phyloP scores from a whole-genome alignment of 2,888 invertebrate species.

The Anticlea derivata region DNA sequence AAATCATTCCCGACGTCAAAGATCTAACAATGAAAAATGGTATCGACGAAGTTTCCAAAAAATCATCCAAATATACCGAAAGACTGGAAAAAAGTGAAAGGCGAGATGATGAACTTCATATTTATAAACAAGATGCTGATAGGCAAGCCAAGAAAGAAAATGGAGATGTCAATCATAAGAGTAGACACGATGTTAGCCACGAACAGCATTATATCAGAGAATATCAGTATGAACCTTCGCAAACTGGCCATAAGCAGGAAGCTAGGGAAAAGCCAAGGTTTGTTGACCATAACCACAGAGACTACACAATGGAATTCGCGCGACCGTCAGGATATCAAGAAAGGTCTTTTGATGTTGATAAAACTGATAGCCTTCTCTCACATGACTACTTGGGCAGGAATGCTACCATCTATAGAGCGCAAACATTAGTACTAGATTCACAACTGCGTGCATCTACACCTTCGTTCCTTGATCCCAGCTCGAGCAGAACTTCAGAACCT shows the following conservation, averaged over 20 bases:
- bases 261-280: conserved; percentile 46
- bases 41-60: background rate
- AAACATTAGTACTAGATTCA: conserved; percentile 54
- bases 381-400: conserved; percentile 39
- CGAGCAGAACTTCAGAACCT: conserved; percentile 42
- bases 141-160: conserved; percentile 9
- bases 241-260: conserved; percentile 28
- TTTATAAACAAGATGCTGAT: conserved; percentile 14
- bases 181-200: conserved; percentile 12
- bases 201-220: conserved; percentile 48
- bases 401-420: conserved; percentile 55
- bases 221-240: conserved; percentile 51
- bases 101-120: conserved; percentile 15
- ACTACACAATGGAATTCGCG: conserved; percentile 62
- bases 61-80: conserved; percentile 10
- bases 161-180: conserved; percentile 2
- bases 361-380: conserved; percentile 30
- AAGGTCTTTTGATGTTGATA: conserved; percentile 48
- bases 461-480: conserved; percentile 37
- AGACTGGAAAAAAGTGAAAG: conserved; percentile 15
- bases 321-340: conserved; percentile 59
- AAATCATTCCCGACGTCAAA: background rate
- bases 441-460: conserved; percentile 54
- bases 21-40: background rate
- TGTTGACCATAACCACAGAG: conserved; percentile 55